Evolutionary conservation across 2,888 invertebrate genomes (phyloP), one percentile per base, ranked within the genome.

Genomic region (Iphiclides podalirius): DNA sequence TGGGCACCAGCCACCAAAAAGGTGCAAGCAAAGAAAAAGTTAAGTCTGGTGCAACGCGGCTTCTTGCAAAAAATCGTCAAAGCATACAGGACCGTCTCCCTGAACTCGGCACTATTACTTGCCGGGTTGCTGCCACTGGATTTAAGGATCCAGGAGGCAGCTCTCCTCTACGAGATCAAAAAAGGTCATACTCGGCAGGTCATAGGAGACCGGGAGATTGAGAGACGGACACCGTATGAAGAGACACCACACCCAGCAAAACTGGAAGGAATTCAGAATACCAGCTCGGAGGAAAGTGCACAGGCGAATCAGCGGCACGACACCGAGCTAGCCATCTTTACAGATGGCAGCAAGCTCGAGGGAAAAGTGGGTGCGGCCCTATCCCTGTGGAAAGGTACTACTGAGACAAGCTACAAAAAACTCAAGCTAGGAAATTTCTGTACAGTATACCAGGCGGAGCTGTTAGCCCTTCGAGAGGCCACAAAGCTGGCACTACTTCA

Each of bases 41-140:
- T 53, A 0, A 17, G 37, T 23, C 8, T 12, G 0, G 43, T 53
- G 0, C 54, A 56, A 8, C 11, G 54, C 1, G 52, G 52, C 0
- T 53, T 58, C 14, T 52, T 41, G 0, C 53, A 53, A n/a, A 58
- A 54, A 17, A 16, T 56, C 0, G 8, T n/a, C 0, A 51, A 42
- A 28, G 34, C 52, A 0, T 51, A 54, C 28, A 12, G 52, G 0
- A 59, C 59, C 0, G 52, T 50, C 3, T 59, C 59, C 1, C 48
- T 58, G 1, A 51, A 52, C 16, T 42, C 59, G 11, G 52, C 53
- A 1, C 26, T 50, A 13, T 2, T 47, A 0, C 31, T 58, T 26
- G 16, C 58, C 2, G 52, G 53, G 8, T 6, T 57, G 1, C 47
- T 58, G 1, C 54, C 55, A 0, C 36, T 57, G 1, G 55, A 59